Conservation (phyloP, 2,888 invertebrate species). For the Drepana falcataria region DNA sequence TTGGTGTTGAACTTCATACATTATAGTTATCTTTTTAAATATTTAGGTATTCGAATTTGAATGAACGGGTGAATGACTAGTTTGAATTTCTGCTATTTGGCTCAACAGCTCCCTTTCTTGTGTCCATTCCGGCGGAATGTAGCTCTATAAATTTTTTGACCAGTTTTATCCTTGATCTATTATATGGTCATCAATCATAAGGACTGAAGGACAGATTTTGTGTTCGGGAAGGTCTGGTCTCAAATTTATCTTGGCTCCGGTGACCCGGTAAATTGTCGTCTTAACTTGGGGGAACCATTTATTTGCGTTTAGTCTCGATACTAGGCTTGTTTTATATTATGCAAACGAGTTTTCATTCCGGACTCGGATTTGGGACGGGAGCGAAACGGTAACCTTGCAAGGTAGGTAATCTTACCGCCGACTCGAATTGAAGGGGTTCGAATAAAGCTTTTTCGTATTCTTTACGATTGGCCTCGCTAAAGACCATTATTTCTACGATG, state of each 20-base stretch:
- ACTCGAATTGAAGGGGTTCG: constrained; percentile 37
- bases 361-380: constrained; percentile 35
- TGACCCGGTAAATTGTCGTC: constrained; percentile 68
- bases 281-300: constrained; percentile 64
- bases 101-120: too few relatives aligned
- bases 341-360: constrained; percentile 60
- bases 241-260: constrained; percentile 58
- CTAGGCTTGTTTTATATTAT: constrained; percentile 61
- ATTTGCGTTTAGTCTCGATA: constrained; percentile 64
- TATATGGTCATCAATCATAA: constrained; percentile 35
- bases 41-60: too few relatives aligned
- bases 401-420: constrained; percentile 36
- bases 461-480: constrained; percentile 20
- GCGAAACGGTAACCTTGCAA: constrained; percentile 36
- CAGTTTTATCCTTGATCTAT: constrained; percentile 11
- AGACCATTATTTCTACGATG: constrained; percentile 5
- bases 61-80: too few relatives aligned
- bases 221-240: constrained; percentile 48
- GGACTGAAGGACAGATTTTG: constrained; percentile 44
- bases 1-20: too few relatives aligned
- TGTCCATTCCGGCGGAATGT: too few relatives aligned
- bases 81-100: too few relatives aligned
- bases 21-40: too few relatives aligned
- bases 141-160: too few relatives aligned
- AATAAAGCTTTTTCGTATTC: constrained; percentile 35